A percentile compares a stretch with the other conserved stretches of the same genome.
phyloP scores from a whole-genome alignment of 2,797 vertebrate genomes.

The Dermochelys coriacea region DNA sequence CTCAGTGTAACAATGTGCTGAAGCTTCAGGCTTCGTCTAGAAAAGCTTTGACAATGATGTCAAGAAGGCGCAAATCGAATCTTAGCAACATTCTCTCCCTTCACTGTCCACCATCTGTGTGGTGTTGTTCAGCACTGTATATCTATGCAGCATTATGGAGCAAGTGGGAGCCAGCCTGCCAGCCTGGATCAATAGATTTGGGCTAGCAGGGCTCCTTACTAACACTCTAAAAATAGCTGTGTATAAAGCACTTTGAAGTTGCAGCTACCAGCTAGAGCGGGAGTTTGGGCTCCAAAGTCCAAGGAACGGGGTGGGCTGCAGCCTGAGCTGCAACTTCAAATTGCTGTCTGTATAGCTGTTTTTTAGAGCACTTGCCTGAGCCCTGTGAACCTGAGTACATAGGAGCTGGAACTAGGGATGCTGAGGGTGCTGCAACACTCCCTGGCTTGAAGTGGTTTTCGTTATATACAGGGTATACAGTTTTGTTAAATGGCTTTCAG shows the following conservation, averaged over 20 bases:
- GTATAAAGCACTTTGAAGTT: background rate
- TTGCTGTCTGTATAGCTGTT: background rate
- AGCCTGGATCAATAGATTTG: background rate
- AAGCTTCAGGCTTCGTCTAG: background rate
- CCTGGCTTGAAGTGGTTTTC: too few relatives aligned
- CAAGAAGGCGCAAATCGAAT: background rate
- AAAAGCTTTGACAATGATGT: background rate
- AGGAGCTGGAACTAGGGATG: too few relatives aligned
- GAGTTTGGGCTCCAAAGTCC: background rate
- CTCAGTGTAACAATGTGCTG: accelerated
- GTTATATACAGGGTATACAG: too few relatives aligned
- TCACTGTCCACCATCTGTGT: accelerated
- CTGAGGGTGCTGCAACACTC: too few relatives aligned
- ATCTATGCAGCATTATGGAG: background rate
- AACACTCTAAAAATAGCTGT: too few relatives aligned
- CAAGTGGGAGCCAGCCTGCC: background rate
- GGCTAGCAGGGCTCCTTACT: background rate
- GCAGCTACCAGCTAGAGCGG: background rate
- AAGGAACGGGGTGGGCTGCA: background rate
- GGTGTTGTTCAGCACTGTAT: background rate
- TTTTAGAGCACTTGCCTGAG: background rate
- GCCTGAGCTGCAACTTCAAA: background rate
- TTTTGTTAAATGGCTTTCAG: too few relatives aligned
- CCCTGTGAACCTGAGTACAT: background rate
- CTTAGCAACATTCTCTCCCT: background rate